A percentile compares a stretch with the other conserved stretches of the same genome.
Conservation (phyloP, 1,140 invertebrate genomes). For the Drosophila bifasciata region DNA sequence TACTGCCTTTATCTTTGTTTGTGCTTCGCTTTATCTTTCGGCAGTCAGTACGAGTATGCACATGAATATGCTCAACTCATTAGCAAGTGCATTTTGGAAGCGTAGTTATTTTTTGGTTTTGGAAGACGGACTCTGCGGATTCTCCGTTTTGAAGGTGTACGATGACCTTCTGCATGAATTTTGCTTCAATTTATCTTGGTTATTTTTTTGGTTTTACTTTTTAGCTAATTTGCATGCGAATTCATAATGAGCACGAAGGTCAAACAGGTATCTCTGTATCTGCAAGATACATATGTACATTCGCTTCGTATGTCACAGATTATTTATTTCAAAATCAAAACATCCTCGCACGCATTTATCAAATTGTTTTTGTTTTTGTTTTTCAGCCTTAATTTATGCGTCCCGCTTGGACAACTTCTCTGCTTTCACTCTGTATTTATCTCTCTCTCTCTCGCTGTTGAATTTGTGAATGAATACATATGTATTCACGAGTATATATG, state of each 20-base stretch:
- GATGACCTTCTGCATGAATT: slow-evolving; percentile 25
- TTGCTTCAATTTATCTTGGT: slow-evolving; percentile 41
- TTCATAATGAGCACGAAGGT: slow-evolving; percentile 70
- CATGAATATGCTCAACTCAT: slow-evolving; percentile 67
- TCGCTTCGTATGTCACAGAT: slow-evolving; percentile 42
- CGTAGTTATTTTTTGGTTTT: slow-evolving; percentile 8
- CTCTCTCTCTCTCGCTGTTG: slow-evolving; percentile 10
- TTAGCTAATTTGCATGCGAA: slow-evolving; percentile 21
- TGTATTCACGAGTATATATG: slow-evolving; percentile 5
- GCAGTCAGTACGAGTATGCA: slow-evolving; percentile 16
- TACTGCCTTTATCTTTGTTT: slow-evolving; percentile 57
- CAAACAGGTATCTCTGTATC: slow-evolving; percentile 55
- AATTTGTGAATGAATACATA: slow-evolving; percentile 65
- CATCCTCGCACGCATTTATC: slow-evolving; percentile 55
- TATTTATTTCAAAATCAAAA: slow-evolving; percentile 54
- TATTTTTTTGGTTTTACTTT: slow-evolving; percentile 1
- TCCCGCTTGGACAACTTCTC: slow-evolving; percentile 2
- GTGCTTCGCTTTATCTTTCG: slow-evolving; percentile 39
- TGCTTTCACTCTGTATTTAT: too few relatives aligned
- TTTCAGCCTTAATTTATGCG: slow-evolving; percentile 36
- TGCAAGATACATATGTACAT: slow-evolving; percentile 33
- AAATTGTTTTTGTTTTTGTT: slow-evolving; percentile 42
- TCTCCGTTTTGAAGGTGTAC: slow-evolving; percentile 12
- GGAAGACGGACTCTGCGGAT: background rate
- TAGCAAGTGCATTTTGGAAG: slow-evolving; percentile 55